These are phyloP conservation scores for Pempheris klunzingeri DNA, from an alignment of 2,797 vertebrate species.

Conservation along the genomic window DNA sequence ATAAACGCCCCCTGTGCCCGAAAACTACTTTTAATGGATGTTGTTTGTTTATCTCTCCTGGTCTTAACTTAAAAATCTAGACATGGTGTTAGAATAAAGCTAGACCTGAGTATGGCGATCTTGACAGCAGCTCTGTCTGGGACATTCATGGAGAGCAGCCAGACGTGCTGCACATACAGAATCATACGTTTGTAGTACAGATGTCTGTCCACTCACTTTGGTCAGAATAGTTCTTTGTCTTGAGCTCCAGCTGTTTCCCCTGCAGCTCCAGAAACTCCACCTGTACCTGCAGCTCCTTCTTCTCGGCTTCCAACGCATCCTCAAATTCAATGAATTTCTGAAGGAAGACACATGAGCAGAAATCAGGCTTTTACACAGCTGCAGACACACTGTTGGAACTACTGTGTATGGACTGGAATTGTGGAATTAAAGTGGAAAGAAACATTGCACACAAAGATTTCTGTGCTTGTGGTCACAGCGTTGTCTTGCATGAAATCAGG, in stretches of 20 bases:
- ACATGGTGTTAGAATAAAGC: background rate
- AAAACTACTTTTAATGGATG: background rate
- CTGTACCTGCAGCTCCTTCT: constrained; percentile 96
- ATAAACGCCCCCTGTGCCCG: too few relatives aligned
- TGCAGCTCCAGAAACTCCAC: constrained; percentile 96
- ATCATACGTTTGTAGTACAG: background rate
- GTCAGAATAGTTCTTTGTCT: constrained; percentile 96
- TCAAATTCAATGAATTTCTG: constrained; percentile 99
- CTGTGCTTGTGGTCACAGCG: background rate
- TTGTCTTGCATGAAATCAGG: too few relatives aligned
- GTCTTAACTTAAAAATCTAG: background rate
- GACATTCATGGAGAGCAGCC: background rate
- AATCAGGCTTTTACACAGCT: background rate
- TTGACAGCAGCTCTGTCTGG: background rate
- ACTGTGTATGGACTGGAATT: background rate
- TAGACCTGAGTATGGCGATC: background rate
- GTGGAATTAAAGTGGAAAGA: background rate
- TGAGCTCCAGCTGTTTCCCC: constrained; percentile 95
- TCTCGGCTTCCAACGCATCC: constrained; percentile 97
- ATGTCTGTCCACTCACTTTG: constrained; percentile 89
- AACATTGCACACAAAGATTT: background rate
- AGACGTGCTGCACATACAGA: background rate
- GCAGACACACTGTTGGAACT: background rate
- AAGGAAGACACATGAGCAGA: background rate
- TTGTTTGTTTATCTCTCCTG: background rate